phyloP scores from a whole-genome alignment of 2,797 vertebrate species.

The Propithecus perrieri region DNA sequence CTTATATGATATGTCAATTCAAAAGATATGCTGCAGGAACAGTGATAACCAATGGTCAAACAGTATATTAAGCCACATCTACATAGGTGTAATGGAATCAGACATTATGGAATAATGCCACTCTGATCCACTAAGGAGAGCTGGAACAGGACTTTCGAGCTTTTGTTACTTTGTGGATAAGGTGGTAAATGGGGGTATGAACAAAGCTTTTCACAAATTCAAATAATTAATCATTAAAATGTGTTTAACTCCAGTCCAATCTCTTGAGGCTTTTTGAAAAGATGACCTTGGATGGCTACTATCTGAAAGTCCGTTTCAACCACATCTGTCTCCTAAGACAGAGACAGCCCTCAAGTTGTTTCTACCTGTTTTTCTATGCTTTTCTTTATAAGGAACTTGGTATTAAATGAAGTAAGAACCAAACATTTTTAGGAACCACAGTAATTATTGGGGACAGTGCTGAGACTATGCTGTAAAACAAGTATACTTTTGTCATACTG shows the following conservation, averaged over 20 bases:
- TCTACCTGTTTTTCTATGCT: not conserved
- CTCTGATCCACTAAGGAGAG: not conserved
- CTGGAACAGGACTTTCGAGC: not conserved
- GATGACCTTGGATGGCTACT: not conserved
- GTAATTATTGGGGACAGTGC: not conserved
- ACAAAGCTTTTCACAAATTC: not conserved
- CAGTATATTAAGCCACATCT: not conserved
- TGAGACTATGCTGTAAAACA: not conserved
- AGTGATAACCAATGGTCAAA: not conserved
- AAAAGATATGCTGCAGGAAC: not conserved
- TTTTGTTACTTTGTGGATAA: not conserved
- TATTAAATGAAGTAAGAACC: slow-evolving; percentile 11
- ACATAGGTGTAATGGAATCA: not conserved
- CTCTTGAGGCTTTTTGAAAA: not conserved
- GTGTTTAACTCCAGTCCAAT: not conserved
- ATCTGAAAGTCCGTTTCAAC: not conserved
- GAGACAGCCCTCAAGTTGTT: not conserved
- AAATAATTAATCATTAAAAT: not conserved
- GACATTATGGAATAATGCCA: not conserved
- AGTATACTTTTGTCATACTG: not conserved
- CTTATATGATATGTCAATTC: not conserved
- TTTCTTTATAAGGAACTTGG: not conserved
- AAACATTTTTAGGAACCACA: not conserved
- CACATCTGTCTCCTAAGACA: not conserved
- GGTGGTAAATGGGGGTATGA: not conserved